A percentile compares a stretch with the other conserved stretches of the same genome.
Conservation (phyloP, 2,113 vertebrate genomes). For the Pagrus major region DNA sequence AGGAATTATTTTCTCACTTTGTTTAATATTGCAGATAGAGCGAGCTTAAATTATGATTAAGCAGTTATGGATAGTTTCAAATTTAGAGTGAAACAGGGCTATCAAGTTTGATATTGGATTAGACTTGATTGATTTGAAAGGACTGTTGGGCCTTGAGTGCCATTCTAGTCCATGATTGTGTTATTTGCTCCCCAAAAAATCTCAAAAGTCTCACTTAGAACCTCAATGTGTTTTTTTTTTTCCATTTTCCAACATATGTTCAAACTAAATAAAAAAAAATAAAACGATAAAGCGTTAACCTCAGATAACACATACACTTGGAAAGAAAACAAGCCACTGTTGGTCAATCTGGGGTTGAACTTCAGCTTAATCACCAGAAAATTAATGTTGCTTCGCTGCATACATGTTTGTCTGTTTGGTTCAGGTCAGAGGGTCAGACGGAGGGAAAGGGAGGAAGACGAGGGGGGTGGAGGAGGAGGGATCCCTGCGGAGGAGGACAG, state of each 20-base stretch:
- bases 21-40: too few species aligned
- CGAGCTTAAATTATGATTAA: too few species aligned
- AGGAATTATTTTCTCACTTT: too few species aligned
- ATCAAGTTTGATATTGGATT: too few species aligned
- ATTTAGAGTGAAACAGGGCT: too few species aligned
- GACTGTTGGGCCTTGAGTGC: too few species aligned
- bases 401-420: constrained; percentile 59
- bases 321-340: constrained; percentile 9
- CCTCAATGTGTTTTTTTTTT: not conserved
- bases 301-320: not conserved
- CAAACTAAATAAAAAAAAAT: not conserved
- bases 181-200: too few species aligned
- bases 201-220: not conserved
- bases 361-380: constrained; percentile 17
- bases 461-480: constrained; percentile 29
- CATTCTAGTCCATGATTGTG: not conserved
- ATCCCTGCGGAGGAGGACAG: constrained; percentile 70
- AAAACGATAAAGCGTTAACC: not conserved
- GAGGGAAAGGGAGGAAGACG: constrained; percentile 43
- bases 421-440: constrained; percentile 59
- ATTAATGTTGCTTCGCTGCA: constrained; percentile 38
- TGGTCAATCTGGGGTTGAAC: not conserved
- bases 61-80: too few species aligned
- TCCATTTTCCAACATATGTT: not conserved
- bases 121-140: not conserved